Base-by-base conservation (phyloP, 2,113 vertebrate genomes). In the Chaetorhynchus papuensis region DNA sequence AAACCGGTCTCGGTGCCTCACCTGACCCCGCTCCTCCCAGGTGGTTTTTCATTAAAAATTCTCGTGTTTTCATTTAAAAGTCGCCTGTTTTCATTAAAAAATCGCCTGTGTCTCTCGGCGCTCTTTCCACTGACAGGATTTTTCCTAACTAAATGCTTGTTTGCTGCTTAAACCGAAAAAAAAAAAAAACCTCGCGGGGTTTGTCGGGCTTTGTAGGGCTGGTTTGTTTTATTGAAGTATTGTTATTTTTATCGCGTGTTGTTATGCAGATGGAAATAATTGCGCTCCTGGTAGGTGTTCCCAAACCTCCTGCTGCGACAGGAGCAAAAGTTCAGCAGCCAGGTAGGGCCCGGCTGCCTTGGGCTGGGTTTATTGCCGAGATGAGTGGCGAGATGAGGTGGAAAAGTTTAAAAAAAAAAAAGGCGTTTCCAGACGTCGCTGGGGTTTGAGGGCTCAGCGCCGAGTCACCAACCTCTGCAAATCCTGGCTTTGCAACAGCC, bases 61-160 rank as follows among this genome's bases (percentile, higher is more conserved):
- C 8, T 0, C 31, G 26, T 3, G 13, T 37, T 81, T 45, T 45
- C 33, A 12, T 54, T 45, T 54, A 24, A 70, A 82, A 49, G 5
- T 7, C 26, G 2, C 45, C 72, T 1, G 0, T 15, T 52, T 13
- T 14, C 10, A 13, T 41, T 19, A 10, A 23, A 41, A 85, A 53
- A 12, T 0, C 1, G 1, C 13, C 24, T 1, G 3, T 53, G 39
- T 15, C 35, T 80, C n/a, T 41, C 4, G 13, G 24, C 1, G 0
- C 5, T 74, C 44, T 50, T 74, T 24, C 59, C n/a, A 7, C 57
- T 77, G 76, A 39, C 57, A 6, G 41, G 23, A 10, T 83, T 90
- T 90, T 89, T 72, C 83, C 76, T 39, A 59, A 68, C 72, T 61
- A 72, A 54, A 72, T 1, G 19, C 64, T 53, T 12, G 12, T 57